Evolutionary conservation across 2,888 invertebrate species (phyloP).

Genomic region (Agrotis clavis): DNA sequence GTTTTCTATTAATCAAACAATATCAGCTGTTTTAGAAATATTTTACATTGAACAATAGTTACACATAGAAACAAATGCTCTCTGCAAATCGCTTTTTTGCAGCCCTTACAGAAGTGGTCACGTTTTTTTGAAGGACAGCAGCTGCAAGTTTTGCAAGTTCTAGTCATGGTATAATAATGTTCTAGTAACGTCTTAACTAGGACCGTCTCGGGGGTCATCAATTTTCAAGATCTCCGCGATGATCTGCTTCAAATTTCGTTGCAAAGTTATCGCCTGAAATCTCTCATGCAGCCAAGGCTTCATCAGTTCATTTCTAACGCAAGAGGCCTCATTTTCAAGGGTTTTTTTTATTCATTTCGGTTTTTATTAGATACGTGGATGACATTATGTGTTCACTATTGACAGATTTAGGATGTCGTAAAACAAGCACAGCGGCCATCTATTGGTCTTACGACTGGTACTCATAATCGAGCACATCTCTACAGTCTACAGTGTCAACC

Average conservation of each 20-base stretch:
- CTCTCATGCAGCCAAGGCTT: slow-evolving; percentile 4
- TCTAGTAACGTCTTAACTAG: slow-evolving; percentile 3
- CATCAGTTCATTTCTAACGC: slow-evolving; percentile 7
- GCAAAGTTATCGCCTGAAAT: not conserved
- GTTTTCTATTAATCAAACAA: slow-evolving; percentile 4
- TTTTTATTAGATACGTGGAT: slow-evolving; percentile 27
- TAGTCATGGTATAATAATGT: no score
- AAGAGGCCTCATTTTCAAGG: slow-evolving; percentile 9
- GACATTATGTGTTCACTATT: slow-evolving; percentile 44
- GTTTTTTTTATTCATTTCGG: slow-evolving; percentile 33
- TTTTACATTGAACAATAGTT: not conserved
- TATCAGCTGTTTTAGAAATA: slow-evolving; percentile 1
- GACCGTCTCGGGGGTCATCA: not conserved
- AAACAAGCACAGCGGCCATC: slow-evolving; percentile 55
- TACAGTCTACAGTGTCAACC: slow-evolving; percentile 52
- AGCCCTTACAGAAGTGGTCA: not conserved
- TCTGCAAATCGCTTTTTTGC: slow-evolving; percentile 10
- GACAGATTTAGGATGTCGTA: slow-evolving; percentile 51
- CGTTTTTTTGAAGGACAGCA: slow-evolving; percentile 1
- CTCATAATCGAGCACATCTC: slow-evolving; percentile 58
- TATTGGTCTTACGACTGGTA: slow-evolving; percentile 48
- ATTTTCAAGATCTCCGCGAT: slow-evolving; percentile 13
- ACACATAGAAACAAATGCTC: slow-evolving; percentile 10
- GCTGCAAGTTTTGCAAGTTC: not conserved
- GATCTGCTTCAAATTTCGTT: slow-evolving; percentile 7